A percentile compares a stretch with the other conserved stretches of the same genome.
Evolutionary conservation across 2,113 vertebrate species (phyloP).

Genomic region (Nannobrachium achirus): DNA sequence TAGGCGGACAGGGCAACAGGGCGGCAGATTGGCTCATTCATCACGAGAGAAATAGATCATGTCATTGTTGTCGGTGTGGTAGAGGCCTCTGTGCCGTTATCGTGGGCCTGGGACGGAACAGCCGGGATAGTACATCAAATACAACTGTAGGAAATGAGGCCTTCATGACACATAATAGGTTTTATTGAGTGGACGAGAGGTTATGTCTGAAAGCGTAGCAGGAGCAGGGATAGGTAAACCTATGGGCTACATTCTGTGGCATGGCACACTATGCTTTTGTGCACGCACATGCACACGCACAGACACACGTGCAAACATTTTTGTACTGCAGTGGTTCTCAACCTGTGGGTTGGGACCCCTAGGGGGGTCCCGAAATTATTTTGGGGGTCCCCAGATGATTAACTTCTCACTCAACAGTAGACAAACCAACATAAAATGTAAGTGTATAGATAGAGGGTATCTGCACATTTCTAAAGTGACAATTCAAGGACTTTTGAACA

Average conservation of each 20-base stretch:
- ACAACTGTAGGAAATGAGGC: conserved; percentile 72
- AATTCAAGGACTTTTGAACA: too few species aligned
- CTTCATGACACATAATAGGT: conserved; percentile 70
- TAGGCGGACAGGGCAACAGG: conserved; percentile 74
- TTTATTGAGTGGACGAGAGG: conserved; percentile 65
- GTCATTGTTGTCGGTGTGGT: conserved; percentile 61
- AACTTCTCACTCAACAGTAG: too few species aligned
- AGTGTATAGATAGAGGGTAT: too few species aligned
- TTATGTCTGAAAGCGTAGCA: conserved; percentile 36
- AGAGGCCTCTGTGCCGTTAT: conserved; percentile 56
- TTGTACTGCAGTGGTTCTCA: too few species aligned
- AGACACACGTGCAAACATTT: neutral
- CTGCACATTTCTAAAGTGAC: too few species aligned
- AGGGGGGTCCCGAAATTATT: too few species aligned
- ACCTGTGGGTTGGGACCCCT: too few species aligned
- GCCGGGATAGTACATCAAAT: conserved; percentile 62
- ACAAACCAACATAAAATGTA: too few species aligned
- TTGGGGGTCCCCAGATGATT: too few species aligned
- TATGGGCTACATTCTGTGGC: too few species aligned
- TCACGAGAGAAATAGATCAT: conserved; percentile 78
- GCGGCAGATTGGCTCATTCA: conserved; percentile 77
- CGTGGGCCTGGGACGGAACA: conserved; percentile 49
- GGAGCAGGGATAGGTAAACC: neutral
- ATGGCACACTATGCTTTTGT: neutral
- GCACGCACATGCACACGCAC: neutral